Evolutionary conservation across 1,140 invertebrate species (phyloP).

Genomic region (Bombyx mandarina): DNA sequence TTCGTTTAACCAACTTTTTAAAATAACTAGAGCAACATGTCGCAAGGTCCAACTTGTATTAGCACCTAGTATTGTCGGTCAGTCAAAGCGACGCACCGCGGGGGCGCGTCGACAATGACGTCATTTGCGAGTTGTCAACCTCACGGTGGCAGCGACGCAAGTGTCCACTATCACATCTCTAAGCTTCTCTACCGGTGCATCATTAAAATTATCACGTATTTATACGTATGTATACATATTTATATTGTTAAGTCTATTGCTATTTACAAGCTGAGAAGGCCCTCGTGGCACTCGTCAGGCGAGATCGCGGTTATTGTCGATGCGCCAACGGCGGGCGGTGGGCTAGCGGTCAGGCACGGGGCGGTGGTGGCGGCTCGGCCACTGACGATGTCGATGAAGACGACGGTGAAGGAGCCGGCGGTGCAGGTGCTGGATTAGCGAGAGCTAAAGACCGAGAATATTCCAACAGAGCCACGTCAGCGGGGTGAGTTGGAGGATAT

Average conservation of each 20-base stretch:
- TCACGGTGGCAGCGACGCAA: conserved; percentile 22
- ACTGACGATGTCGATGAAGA: conserved; percentile 73
- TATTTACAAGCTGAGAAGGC: conserved; percentile 55
- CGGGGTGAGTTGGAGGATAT: conserved; percentile 64
- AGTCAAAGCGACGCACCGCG: conserved; percentile 29
- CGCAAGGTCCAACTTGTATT: conserved; percentile 60
- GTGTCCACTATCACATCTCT: conserved; percentile 64
- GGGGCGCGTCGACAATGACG: conserved; percentile 28
- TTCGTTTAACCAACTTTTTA: conserved; percentile 50
- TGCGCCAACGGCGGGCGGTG: conserved; percentile 53
- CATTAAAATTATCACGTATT: conserved; percentile 62
- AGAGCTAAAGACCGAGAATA: conserved; percentile 73
- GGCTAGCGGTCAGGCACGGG: conserved; percentile 58
- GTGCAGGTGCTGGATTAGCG: conserved; percentile 47
- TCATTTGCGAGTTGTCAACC: conserved; percentile 49
- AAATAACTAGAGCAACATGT: conserved; percentile 55
- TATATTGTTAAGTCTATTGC: conserved; percentile 25
- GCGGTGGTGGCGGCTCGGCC: conserved; percentile 51
- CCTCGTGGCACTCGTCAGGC: conserved; percentile 32
- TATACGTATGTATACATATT: conserved; percentile 60
- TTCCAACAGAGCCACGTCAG: conserved; percentile 76
- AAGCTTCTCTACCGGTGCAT: conserved; percentile 67
- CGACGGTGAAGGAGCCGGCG: conserved; percentile 71
- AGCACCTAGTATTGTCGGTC: conserved; percentile 70
- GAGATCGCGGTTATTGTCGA: conserved; percentile 60